A percentile compares a stretch with the other conserved stretches of the same genome.
Evolutionary conservation across 2,113 vertebrate species (phyloP).

Genomic region (Tauraco erythrolophus): DNA sequence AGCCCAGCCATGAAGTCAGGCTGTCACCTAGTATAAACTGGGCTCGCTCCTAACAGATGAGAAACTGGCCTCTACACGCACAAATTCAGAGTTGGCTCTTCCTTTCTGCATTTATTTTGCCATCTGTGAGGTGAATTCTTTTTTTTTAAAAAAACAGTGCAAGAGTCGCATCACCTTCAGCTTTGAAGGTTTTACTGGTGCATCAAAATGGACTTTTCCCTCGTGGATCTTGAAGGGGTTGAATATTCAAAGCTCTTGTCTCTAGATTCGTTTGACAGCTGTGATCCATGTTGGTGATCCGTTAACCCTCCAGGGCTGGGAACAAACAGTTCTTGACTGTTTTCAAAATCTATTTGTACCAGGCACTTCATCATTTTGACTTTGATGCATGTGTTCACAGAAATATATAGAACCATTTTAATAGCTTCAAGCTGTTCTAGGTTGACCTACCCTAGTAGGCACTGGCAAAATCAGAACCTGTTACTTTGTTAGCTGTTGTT

Average conservation of each 20-base stretch:
- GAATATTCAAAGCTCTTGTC: conserved; percentile 13
- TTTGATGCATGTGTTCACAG: not conserved
- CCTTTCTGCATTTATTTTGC: conserved; percentile 50
- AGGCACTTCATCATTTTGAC: conserved; percentile 11
- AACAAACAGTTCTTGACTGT: conserved; percentile 59
- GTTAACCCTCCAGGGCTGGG: not conserved
- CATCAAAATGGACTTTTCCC: not conserved
- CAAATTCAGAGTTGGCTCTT: not conserved
- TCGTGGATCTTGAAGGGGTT: not conserved
- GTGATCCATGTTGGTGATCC: not conserved
- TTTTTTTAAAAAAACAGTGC: not conserved
- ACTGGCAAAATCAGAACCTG: conserved; percentile 22
- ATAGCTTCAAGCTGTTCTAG: conserved; percentile 46
- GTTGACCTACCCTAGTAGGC: not conserved
- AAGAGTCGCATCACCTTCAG: conserved; percentile 3
- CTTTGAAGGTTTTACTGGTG: conserved; percentile 42
- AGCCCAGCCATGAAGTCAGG: not conserved
- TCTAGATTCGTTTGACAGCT: conserved; percentile 23
- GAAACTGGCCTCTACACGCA: not conserved
- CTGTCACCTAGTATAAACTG: not conserved
- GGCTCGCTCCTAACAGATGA: not conserved
- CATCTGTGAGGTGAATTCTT: conserved; percentile 18
- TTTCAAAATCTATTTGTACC: conserved; percentile 49
- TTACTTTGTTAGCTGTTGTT: not conserved
- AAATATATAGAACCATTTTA: conserved; percentile 33